phyloP scores from a whole-genome alignment of 2,888 invertebrate genomes.

The Volucella inanis region DNA sequence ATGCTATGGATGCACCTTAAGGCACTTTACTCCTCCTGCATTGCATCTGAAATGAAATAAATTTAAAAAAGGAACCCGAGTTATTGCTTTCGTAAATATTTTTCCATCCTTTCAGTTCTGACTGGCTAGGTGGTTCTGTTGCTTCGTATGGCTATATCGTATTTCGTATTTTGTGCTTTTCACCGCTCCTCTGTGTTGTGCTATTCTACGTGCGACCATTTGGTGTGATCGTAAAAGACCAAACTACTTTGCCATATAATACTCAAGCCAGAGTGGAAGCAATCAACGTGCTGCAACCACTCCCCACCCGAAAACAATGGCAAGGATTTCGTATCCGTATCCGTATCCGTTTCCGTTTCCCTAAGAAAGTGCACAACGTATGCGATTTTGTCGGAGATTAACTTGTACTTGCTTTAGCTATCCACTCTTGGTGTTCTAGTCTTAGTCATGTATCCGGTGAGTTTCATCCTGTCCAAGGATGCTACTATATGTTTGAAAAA shows the following conservation, averaged over 20 bases:
- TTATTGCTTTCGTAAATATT: conserved; percentile 72
- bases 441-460: conserved; percentile 9
- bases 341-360: background rate
- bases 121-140: conserved; percentile 42
- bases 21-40: background rate
- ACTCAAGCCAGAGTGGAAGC: conserved; percentile 55
- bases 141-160: conserved; percentile 32
- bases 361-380: conserved; percentile 66
- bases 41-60: conserved; percentile 61
- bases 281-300: conserved; percentile 59
- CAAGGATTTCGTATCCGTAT: conserved; percentile 20
- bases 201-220: conserved; percentile 65
- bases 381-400: conserved; percentile 69
- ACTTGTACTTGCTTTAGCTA: conserved; percentile 52
- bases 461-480: conserved; percentile 48
- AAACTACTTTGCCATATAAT: conserved; percentile 64
- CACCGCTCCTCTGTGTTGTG: conserved; percentile 20
- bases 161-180: conserved; percentile 8
- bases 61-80: conserved; percentile 45
- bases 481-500: conserved; percentile 24
- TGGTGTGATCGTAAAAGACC: conserved; percentile 68
- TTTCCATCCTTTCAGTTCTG: conserved; percentile 51
- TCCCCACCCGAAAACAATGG: conserved; percentile 52
- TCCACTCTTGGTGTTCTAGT: conserved; percentile 17
- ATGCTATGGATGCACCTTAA: conserved; percentile 5